These are phyloP conservation scores for Drosophila silvestris DNA, from an alignment of 2,888 invertebrate genomes.

Conservation along the genomic window DNA sequence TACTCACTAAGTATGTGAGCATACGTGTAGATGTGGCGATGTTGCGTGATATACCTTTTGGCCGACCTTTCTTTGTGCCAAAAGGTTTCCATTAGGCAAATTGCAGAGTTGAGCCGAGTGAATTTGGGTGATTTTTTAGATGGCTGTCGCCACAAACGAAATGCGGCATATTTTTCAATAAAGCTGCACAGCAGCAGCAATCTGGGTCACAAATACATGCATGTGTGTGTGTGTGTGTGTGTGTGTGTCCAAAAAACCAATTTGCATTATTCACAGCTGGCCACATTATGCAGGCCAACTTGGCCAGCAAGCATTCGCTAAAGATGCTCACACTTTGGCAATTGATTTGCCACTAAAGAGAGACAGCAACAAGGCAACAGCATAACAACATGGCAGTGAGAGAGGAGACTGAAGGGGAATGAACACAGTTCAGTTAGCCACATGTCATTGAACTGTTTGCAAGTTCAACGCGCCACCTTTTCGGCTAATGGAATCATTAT, in stretches of 20 bases:
- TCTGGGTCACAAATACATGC: constrained; percentile 50
- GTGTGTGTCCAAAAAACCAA: constrained; percentile 36
- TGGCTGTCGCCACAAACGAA: constrained; percentile 58
- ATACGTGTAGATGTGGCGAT: constrained; percentile 21
- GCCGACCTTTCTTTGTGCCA: constrained; percentile 32
- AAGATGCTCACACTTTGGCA: constrained; percentile 9
- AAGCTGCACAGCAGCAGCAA: constrained; percentile 33
- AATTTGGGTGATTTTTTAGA: constrained; percentile 16
- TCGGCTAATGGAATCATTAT: constrained; percentile 77
- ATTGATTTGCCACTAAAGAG: constrained; percentile 31
- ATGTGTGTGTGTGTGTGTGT: constrained; percentile 20
- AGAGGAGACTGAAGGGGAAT: not conserved
- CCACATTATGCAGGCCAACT: constrained; percentile 30
- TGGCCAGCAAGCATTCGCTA: constrained; percentile 22
- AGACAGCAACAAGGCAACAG: not conserved
- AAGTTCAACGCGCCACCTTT: constrained; percentile 71
- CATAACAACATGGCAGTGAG: not conserved
- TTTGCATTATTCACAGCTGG: constrained; percentile 48
- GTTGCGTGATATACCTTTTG: constrained; percentile 69
- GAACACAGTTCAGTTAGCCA: constrained; percentile 8
- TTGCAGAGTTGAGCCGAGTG: constrained; percentile 53
- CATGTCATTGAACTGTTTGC: constrained; percentile 67
- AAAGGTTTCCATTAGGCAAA: constrained; percentile 72
- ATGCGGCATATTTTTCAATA: constrained; percentile 73
- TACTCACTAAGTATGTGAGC: not conserved